A percentile compares a stretch with the other conserved stretches of the same genome.
phyloP scores from a whole-genome alignment of 1,140 invertebrate species.

The Tetramorium alpestre region DNA sequence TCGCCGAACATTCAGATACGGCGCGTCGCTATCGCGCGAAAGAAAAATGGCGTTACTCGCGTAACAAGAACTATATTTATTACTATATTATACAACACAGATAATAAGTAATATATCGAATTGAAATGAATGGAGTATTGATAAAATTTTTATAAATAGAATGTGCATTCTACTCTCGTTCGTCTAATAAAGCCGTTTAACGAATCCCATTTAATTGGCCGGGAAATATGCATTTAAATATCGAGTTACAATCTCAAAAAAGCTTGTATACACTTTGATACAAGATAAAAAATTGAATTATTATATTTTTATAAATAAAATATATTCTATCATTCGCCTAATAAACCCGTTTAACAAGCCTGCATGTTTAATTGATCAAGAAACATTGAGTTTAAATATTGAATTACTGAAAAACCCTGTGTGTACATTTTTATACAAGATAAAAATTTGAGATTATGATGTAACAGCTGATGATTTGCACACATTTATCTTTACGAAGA shows the following conservation, averaged over 20 bases:
- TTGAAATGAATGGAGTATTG: background rate
- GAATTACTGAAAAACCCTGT: too few species aligned
- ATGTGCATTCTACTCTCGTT: background rate
- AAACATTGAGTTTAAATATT: too few species aligned
- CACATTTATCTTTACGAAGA: background rate
- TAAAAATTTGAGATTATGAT: background rate
- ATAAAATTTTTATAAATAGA: background rate
- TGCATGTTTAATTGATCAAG: background rate
- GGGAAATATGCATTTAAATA: background rate
- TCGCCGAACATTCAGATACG: constrained; percentile 47
- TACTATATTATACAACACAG: too few species aligned
- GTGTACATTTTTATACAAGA: background rate
- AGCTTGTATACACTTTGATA: background rate
- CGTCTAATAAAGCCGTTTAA: constrained; percentile 12
- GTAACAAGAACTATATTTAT: constrained; percentile 15
- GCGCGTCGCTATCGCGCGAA: constrained; percentile 31
- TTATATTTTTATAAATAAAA: too few species aligned
- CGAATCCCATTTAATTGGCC: background rate
- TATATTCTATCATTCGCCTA: too few species aligned
- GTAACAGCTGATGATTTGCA: background rate
- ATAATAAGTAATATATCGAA: background rate
- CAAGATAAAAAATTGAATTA: background rate
- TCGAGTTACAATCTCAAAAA: background rate
- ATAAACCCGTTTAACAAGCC: too few species aligned
- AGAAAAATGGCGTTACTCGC: constrained; percentile 14